phyloP scores from a whole-genome alignment of 2,888 invertebrate genomes.

The Macaria notata region DNA sequence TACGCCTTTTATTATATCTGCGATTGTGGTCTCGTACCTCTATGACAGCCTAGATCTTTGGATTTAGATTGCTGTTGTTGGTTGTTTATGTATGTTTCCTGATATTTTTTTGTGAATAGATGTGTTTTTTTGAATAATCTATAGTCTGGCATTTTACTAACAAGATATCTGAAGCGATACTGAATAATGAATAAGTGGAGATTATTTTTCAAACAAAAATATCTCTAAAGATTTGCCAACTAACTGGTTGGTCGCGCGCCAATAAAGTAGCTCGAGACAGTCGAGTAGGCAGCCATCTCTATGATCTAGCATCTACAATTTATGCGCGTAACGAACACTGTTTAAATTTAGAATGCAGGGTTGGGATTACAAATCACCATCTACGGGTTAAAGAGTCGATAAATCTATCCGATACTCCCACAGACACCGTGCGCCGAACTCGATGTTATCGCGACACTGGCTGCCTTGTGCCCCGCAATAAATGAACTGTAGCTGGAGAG shows the following conservation, averaged over 20 bases:
- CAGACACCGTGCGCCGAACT: slow-evolving; percentile 41
- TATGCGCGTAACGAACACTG: slow-evolving; percentile 36
- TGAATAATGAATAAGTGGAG: too few relatives aligned
- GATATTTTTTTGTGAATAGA: too few relatives aligned
- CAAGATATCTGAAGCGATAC: too few relatives aligned
- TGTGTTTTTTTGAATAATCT: too few relatives aligned
- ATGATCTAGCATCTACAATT: slow-evolving; percentile 26
- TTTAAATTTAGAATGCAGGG: slow-evolving; percentile 45
- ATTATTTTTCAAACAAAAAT: too few relatives aligned
- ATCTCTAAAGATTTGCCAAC: too few relatives aligned
- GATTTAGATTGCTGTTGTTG: too few relatives aligned
- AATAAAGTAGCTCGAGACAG: slow-evolving; percentile 1
- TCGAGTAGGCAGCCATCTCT: slow-evolving; percentile 14
- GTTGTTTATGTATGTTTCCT: too few relatives aligned
- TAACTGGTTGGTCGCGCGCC: not conserved
- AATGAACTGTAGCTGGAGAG: slow-evolving; percentile 62
- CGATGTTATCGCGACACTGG: slow-evolving; percentile 64
- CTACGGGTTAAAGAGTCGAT: slow-evolving; percentile 66
- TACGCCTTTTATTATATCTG: slow-evolving; percentile 31
- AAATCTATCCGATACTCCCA: slow-evolving; percentile 71
- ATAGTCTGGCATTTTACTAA: too few relatives aligned
- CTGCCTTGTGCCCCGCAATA: slow-evolving; percentile 56
- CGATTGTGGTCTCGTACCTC: not conserved
- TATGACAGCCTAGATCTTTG: not conserved
- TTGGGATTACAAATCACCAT: slow-evolving; percentile 66